Conservation (phyloP, 2,113 vertebrate species). For the Psettodes erumei region DNA sequence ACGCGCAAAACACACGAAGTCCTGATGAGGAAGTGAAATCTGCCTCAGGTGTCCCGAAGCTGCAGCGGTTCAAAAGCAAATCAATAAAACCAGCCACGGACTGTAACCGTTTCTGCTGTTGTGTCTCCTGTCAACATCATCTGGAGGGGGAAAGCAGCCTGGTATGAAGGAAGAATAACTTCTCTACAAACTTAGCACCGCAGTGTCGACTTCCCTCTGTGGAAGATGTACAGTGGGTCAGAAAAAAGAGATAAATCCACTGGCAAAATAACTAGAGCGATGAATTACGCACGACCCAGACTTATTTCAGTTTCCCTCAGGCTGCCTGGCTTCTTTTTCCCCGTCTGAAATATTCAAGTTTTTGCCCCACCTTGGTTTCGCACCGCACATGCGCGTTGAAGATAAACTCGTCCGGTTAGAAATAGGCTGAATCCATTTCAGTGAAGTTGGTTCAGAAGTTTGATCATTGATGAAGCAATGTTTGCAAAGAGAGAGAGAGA, state of each 20-base stretch:
- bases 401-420: slow-evolving; percentile 27
- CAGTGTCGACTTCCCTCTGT: background rate
- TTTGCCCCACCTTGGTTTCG: slow-evolving; percentile 72
- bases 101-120: background rate
- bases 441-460: background rate
- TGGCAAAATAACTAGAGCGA: background rate
- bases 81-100: background rate
- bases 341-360: slow-evolving; percentile 64
- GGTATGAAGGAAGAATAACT: background rate
- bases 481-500: background rate
- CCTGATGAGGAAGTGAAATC: slow-evolving; percentile 45
- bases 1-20: slow-evolving; percentile 8
- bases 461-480: slow-evolving; percentile 2
- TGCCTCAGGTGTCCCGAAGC: slow-evolving; percentile 41
- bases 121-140: slow-evolving; percentile 33
- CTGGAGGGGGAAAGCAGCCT: background rate
- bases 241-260: background rate
- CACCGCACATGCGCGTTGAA: slow-evolving; percentile 67
- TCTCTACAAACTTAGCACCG: background rate
- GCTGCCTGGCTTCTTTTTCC: slow-evolving; percentile 18
- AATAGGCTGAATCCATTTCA: slow-evolving; percentile 24
- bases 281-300: background rate
- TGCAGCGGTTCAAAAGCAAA: slow-evolving; percentile 20
- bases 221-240: background rate
- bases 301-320: background rate